Evolutionary conservation across 2,888 invertebrate genomes (phyloP).

Genomic region (Linnaemya vulpina): DNA sequence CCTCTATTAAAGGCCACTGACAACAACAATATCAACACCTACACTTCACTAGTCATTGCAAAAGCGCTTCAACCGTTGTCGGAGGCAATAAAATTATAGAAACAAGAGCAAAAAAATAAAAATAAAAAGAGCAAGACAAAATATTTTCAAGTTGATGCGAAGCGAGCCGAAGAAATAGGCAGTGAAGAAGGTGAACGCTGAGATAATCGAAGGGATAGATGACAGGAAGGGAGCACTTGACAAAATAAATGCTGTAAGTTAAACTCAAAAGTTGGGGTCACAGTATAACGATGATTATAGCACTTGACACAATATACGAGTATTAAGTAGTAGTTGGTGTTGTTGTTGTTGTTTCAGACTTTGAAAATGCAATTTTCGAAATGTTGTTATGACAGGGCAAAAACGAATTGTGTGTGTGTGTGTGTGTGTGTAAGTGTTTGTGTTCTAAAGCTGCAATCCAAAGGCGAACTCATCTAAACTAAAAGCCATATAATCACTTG

Average conservation of each 20-base stretch:
- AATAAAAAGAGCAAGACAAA: constrained; percentile 22
- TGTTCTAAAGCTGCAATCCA: neutral
- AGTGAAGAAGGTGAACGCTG: neutral
- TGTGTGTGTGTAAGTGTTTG: no score
- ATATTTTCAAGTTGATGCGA: constrained; percentile 13
- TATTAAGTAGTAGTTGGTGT: no score
- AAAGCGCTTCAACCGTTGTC: constrained; percentile 51
- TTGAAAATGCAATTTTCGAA: constrained; percentile 62
- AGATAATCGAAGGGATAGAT: neutral
- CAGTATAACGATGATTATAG: constrained; percentile 57
- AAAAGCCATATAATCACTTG: neutral
- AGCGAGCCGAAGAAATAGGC: constrained; percentile 26
- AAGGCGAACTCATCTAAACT: constrained; percentile 15
- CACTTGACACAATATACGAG: constrained; percentile 26
- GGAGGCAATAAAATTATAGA: constrained; percentile 59
- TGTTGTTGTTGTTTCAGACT: constrained; percentile 42
- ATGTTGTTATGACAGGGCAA: constrained; percentile 32
- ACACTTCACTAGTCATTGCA: constrained; percentile 1
- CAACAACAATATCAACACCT: constrained; percentile 23
- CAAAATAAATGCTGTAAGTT: constrained; percentile 61
- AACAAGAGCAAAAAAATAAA: neutral
- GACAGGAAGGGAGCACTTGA: constrained; percentile 39
- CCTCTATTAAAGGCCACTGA: constrained; percentile 37
- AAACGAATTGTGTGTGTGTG: constrained; percentile 23
- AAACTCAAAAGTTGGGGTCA: constrained; percentile 58